Evolutionary conservation across 2,113 vertebrate genomes (phyloP).

Genomic region (Triplophysa tibetana): DNA sequence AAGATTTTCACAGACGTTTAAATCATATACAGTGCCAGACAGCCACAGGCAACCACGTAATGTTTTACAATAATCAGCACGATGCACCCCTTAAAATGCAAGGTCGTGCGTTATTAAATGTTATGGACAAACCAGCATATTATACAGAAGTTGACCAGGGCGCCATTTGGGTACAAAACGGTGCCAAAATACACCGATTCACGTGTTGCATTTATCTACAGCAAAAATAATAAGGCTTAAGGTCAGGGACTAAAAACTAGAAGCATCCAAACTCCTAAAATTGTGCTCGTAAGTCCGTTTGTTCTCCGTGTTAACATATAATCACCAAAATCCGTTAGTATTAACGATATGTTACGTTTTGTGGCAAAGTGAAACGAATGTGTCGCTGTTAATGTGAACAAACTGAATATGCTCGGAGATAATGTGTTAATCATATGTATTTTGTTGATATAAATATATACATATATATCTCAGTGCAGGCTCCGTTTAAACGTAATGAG

Average conservation of each 20-base stretch:
- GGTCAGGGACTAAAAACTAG: not conserved
- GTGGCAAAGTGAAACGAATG: constrained; percentile 30
- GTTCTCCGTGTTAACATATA: constrained; percentile 55
- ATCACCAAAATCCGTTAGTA: constrained; percentile 45
- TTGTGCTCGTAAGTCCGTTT: constrained; percentile 51
- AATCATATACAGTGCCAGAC: constrained; percentile 44
- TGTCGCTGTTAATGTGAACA: constrained; percentile 46
- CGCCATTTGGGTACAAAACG: constrained; percentile 12
- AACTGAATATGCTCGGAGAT: constrained; percentile 43
- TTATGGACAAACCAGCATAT: not conserved
- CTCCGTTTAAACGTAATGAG: constrained; percentile 39
- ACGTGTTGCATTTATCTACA: constrained; percentile 36
- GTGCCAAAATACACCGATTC: constrained; percentile 17
- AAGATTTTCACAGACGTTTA: constrained; percentile 98
- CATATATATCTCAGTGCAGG: constrained; percentile 42
- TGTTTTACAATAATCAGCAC: not conserved
- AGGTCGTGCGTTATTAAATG: not conserved
- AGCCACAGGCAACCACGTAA: constrained; percentile 26
- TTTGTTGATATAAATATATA: constrained; percentile 34
- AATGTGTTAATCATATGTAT: constrained; percentile 53
- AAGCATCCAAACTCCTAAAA: constrained; percentile 16
- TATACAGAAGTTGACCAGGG: not conserved
- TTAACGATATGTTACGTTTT: constrained; percentile 47
- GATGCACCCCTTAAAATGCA: not conserved
- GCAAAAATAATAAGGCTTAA: constrained; percentile 14